phyloP scores from a whole-genome alignment of 2,113 vertebrate genomes.

The Hemicordylus capensis region DNA sequence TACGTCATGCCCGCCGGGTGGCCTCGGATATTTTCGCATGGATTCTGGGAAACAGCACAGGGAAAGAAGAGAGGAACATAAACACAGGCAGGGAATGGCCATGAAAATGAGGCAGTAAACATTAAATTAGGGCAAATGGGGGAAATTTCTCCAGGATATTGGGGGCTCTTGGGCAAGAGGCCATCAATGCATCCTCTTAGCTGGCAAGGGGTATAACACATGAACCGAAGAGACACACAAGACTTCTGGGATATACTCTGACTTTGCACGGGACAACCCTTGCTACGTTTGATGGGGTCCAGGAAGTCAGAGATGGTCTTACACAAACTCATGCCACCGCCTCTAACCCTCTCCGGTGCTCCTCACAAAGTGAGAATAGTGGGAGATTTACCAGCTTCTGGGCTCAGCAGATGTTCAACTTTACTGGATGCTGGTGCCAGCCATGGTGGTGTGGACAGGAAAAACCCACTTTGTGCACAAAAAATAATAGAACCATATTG shows the following conservation, averaged over 20 bases:
- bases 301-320: not conserved
- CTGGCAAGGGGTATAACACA: not conserved
- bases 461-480: not conserved
- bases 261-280: not conserved
- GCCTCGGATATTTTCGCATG: conserved; percentile 91
- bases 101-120: not conserved
- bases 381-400: not conserved
- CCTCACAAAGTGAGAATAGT: not conserved
- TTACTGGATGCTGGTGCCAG: not conserved
- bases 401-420: not conserved
- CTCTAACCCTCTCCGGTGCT: not conserved
- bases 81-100: not conserved
- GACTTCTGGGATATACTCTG: not conserved
- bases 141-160: not conserved
- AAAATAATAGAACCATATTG: not conserved
- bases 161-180: not conserved
- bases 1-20: conserved; percentile 92
- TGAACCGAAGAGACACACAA: not conserved
- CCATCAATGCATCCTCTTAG: not conserved
- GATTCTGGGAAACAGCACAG: conserved; percentile 77
- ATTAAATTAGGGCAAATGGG: not conserved
- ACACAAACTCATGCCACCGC: not conserved
- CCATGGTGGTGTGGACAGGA: not conserved
- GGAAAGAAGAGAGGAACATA: not conserved
- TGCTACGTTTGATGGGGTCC: not conserved